Percentiles rank a stretch among this genome's conserved stretches.
Conservation (phyloP, 2,888 invertebrate genomes). For the Chalcosyrphus nemorum region DNA sequence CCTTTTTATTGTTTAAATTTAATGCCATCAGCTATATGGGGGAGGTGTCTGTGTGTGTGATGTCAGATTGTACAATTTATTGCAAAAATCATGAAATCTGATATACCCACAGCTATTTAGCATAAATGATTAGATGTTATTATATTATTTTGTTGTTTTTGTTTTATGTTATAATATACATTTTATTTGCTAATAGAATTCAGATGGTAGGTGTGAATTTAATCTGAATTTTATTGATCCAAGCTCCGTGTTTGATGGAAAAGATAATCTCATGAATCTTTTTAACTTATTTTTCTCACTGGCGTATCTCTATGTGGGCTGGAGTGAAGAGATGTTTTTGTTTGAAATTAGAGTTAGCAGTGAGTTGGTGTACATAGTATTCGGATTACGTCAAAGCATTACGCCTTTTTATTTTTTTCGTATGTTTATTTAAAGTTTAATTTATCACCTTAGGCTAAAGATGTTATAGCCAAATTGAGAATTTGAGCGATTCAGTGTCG, state of each 20-base stretch:
- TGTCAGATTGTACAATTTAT: background rate
- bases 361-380: background rate
- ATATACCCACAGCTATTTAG: conserved; percentile 8
- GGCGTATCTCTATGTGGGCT: conserved; percentile 9
- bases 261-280: conserved; percentile 26
- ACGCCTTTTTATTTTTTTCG: background rate
- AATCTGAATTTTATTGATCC: conserved; percentile 40
- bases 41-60: conserved; percentile 3
- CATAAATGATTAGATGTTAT: conserved; percentile 37
- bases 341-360: conserved; percentile 8
- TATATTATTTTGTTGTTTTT: conserved; percentile 7
- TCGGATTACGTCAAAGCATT: background rate
- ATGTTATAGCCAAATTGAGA: background rate
- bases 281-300: background rate
- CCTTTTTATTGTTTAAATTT: background rate
- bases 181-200: conserved; percentile 13
- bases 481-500: background rate
- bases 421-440: conserved; percentile 3
- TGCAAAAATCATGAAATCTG: conserved; percentile 15
- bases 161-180: background rate
- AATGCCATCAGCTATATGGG: background rate
- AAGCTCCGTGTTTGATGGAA: background rate
- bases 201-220: conserved; percentile 39
- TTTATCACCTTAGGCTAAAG: background rate
- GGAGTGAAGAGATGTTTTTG: background rate